Evolutionary conservation across 2,888 invertebrate species (phyloP).

Genomic region (Malacosoma neustria): DNA sequence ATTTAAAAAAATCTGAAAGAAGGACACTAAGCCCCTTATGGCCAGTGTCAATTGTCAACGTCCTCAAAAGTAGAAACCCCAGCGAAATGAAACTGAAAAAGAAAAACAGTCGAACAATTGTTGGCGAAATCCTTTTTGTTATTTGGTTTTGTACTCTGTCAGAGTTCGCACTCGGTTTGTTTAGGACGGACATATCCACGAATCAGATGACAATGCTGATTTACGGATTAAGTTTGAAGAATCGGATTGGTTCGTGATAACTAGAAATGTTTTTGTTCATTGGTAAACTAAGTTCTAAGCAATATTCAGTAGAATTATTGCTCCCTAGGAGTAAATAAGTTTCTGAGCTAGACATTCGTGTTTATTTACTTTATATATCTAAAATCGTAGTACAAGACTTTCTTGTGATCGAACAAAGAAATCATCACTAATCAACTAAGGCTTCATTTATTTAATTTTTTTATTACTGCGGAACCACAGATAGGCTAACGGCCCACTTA

Average conservation of each 20-base stretch:
- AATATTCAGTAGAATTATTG: no score
- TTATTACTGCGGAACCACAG: no score
- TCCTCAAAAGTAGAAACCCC: not conserved
- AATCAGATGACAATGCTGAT: slow-evolving; percentile 13
- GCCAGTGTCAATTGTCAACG: not conserved
- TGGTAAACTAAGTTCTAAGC: not conserved
- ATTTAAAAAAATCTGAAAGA: no score
- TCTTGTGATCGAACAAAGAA: no score
- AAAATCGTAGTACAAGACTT: no score
- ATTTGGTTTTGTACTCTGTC: not conserved
- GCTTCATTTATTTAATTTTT: no score
- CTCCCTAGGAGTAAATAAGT: no score
- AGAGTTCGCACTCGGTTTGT: slow-evolving; percentile 11
- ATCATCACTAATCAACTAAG: no score
- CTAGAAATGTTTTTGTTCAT: not conserved
- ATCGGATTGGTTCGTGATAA: not conserved
- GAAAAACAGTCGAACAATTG: not conserved
- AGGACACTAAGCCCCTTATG: no score
- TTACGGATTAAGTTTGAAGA: slow-evolving; percentile 1
- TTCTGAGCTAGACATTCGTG: no score
- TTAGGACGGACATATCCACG: slow-evolving; percentile 20
- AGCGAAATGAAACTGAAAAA: not conserved
- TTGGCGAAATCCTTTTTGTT: not conserved
- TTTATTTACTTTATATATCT: no score
- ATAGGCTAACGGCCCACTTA: no score